Conservation (phyloP, 2,113 vertebrate species). For the Nyctereutes procyonoides region DNA sequence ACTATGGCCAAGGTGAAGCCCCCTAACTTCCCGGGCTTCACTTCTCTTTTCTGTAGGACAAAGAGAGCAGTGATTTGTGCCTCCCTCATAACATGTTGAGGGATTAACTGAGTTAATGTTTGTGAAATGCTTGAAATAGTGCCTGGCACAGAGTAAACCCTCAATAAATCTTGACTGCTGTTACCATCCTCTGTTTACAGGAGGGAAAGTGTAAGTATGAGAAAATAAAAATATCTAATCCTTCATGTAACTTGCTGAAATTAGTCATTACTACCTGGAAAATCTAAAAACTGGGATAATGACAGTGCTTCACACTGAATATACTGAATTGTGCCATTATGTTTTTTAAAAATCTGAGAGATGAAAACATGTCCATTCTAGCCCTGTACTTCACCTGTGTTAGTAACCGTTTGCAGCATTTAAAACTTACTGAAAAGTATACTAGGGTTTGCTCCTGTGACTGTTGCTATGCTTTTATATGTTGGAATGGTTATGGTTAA, state of each 20-base stretch:
- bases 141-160: background rate
- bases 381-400: background rate
- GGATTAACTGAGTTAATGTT: background rate
- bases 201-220: background rate
- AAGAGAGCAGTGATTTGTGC: background rate
- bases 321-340: background rate
- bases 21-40: background rate
- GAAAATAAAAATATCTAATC: background rate
- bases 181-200: background rate
- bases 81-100: no score
- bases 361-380: background rate
- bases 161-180: background rate
- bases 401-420: background rate
- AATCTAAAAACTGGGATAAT: background rate
- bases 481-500: background rate
- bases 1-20: background rate
- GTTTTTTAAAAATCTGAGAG: background rate
- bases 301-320: background rate
- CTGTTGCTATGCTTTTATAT: background rate
- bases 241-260: background rate
- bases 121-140: background rate
- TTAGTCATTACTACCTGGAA: background rate
- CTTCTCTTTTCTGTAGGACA: background rate
- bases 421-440: background rate
- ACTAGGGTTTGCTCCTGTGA: background rate